These are phyloP conservation scores for Falcunculus frontatus DNA, from an alignment of 2,113 vertebrate genomes.

Conservation along the genomic window DNA sequence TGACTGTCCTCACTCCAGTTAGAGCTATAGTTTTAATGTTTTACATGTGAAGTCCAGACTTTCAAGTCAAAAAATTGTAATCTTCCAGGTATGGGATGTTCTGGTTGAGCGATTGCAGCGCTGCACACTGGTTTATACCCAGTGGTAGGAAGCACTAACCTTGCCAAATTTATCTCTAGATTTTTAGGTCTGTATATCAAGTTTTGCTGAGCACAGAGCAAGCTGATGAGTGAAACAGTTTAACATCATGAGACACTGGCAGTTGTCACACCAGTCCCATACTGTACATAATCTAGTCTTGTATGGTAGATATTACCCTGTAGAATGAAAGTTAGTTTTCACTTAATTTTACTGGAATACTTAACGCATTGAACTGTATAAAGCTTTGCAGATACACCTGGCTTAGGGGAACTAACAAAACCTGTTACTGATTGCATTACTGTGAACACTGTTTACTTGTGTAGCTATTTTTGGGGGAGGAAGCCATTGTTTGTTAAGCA, in stretches of 20 bases:
- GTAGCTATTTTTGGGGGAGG: constrained; percentile 6
- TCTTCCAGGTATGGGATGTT: constrained; percentile 19
- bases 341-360: constrained; percentile 51
- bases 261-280: constrained; percentile 37
- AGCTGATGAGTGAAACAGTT: not conserved
- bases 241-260: not conserved
- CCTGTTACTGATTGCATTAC: constrained; percentile 31
- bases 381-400: constrained; percentile 22
- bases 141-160: not conserved
- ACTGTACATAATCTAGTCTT: constrained; percentile 28
- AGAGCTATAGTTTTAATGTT: constrained; percentile 21
- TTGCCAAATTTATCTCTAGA: constrained; percentile 17
- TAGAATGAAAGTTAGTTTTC: constrained; percentile 29
- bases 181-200: not conserved
- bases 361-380: constrained; percentile 36
- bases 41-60: constrained; percentile 18
- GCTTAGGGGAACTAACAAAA: not conserved
- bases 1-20: constrained; percentile 35
- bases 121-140: not conserved
- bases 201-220: not conserved
- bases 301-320: not conserved
- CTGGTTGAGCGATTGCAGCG: not conserved
- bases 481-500: not conserved
- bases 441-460: constrained; percentile 38
- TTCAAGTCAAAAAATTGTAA: constrained; percentile 8